phyloP scores from a whole-genome alignment of 2,797 vertebrate species.

The Rhabdophis nuchalis region DNA sequence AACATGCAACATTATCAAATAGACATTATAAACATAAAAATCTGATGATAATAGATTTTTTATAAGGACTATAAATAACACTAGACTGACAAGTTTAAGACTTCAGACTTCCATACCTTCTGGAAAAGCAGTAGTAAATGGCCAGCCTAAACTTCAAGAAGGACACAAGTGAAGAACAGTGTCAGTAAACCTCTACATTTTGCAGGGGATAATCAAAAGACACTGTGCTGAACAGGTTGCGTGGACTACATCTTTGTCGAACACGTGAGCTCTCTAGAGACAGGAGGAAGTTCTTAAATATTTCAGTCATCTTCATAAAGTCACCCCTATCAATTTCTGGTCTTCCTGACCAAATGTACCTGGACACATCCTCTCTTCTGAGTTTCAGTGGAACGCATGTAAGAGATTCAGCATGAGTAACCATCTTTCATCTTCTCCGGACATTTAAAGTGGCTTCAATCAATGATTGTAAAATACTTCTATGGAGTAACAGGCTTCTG shows the following conservation, averaged over 20 bases:
- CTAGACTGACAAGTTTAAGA: neutral
- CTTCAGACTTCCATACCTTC: neutral
- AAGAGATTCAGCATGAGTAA: neutral
- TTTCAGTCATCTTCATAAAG: neutral
- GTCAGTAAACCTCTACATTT: neutral
- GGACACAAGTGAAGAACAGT: neutral
- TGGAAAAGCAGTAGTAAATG: neutral
- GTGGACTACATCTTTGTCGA: neutral
- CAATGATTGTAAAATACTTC: neutral
- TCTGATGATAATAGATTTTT: too few relatives aligned
- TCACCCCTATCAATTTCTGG: neutral
- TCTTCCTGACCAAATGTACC: neutral
- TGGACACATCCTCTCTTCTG: neutral
- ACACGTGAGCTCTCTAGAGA: neutral
- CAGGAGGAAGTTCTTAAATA: neutral
- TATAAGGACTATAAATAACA: neutral
- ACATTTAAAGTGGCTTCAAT: neutral
- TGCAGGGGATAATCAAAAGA: neutral
- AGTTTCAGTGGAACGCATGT: neutral
- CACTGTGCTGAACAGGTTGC: neutral
- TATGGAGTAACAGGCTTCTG: neutral
- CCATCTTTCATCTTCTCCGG: neutral
- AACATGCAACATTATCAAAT: neutral
- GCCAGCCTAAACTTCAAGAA: neutral
- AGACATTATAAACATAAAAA: too few relatives aligned